phyloP scores from a whole-genome alignment of 1,140 invertebrate species.

The Hesperophylax magnus region DNA sequence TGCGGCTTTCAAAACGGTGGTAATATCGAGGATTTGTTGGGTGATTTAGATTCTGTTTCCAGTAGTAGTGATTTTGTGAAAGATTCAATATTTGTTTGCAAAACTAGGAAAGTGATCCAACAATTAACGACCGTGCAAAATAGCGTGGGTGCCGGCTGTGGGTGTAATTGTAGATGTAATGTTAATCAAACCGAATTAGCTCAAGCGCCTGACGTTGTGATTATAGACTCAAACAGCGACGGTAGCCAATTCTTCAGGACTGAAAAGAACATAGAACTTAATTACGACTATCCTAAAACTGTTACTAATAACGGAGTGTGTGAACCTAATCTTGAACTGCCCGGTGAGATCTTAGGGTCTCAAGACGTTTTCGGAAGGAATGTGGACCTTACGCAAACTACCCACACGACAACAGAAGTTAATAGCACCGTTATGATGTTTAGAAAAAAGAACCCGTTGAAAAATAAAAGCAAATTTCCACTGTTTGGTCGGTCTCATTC shows the following conservation, averaged over 20 bases:
- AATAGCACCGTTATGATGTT: constrained; percentile 69
- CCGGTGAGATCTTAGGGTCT: not conserved
- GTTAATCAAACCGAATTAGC: constrained; percentile 22
- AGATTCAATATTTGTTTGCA: constrained; percentile 67
- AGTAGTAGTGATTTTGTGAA: constrained; percentile 62
- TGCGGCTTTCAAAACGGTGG: constrained; percentile 65
- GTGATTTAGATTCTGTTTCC: constrained; percentile 65
- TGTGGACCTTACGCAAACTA: constrained; percentile 50
- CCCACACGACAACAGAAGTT: constrained; percentile 67
- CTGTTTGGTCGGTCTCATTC: constrained; percentile 69
- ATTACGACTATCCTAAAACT: constrained; percentile 68
- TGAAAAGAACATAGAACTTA: constrained; percentile 69
- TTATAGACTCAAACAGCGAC: constrained; percentile 33
- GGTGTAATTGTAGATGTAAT: constrained; percentile 44
- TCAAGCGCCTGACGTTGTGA: constrained; percentile 35
- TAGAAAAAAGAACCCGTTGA: constrained; percentile 66
- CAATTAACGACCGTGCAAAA: constrained; percentile 57
- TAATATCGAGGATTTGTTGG: constrained; percentile 67
- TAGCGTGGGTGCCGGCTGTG: constrained; percentile 6
- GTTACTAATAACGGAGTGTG: not conserved
- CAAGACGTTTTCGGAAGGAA: constrained; percentile 23
- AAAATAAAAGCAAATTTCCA: constrained; percentile 61
- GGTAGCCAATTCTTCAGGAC: constrained; percentile 64
- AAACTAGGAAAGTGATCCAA: constrained; percentile 66
- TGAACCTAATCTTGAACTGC: not conserved